Base-by-base conservation (phyloP, 1,140 invertebrate genomes). In the Drosophila sproati region DNA sequence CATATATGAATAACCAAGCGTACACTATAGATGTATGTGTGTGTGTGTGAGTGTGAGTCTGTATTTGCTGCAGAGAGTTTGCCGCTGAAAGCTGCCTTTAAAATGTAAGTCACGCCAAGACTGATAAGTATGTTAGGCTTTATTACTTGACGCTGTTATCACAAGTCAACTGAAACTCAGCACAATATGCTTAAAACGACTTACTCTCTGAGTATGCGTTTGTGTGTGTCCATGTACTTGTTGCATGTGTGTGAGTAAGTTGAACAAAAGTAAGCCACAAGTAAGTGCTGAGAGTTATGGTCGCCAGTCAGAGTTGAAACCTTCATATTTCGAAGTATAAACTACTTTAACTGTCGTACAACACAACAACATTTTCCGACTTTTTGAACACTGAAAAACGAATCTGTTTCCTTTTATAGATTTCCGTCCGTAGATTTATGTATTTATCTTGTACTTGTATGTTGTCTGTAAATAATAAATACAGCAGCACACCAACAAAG, bases 331-430 rank as follows among this genome's bases (percentile, higher is more conserved):
- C 79, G 32, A 73, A 76, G 73, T 78, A 81, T 78, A 78, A 89
- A 89, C 80, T 89, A 89, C 86, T 89, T 89, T 85, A 85, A 89
- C 77, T 89, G 85, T 89, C 80, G 86, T 82, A 71, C 48, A 62
- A 64, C 29, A 45, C 43, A 47, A 34, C 59, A 68, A 73, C 72
- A 79, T 78, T 87, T 78, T 75, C 66, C 54, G 59, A 45, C 51
- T 32, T 35, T 47, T 6, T 3, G 7, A 39, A 39, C 59, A 37
- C 55, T 68, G 63, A 68, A 60, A 73, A 68, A 59, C 68, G 63
- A 45, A 45, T n/a, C 41, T 54, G 64, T 68, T 73, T 73, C 56
- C 71, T 54, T 20, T 68, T 68, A 12, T 54, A 68, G 47, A 54
- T 66, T 59, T 73, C 55, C 48, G 31, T 35, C 32, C 34, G 8